A percentile compares a stretch with the other conserved stretches of the same genome.
phyloP scores from a whole-genome alignment of 2,888 invertebrate species.

The Bellardia pandia region DNA sequence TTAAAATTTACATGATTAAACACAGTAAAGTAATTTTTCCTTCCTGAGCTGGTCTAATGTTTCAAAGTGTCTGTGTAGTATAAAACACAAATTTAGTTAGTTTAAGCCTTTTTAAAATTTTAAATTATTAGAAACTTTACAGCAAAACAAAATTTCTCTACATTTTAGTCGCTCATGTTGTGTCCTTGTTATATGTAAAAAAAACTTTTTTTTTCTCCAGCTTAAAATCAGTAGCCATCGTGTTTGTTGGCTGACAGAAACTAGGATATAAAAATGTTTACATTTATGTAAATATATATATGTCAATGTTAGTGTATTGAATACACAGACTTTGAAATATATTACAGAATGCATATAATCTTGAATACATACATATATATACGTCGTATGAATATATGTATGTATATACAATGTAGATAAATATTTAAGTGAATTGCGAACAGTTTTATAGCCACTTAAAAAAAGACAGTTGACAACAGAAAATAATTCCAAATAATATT shows the following conservation, averaged over 20 bases:
- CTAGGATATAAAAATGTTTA: background rate
- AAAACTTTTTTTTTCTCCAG: background rate
- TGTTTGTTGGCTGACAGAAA: slow-evolving; percentile 25
- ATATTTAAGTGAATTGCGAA: background rate
- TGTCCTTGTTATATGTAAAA: slow-evolving; percentile 26
- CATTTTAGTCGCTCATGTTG: background rate
- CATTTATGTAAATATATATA: background rate
- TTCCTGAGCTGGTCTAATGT: too few relatives aligned
- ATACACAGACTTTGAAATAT: background rate
- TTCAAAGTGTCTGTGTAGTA: too few relatives aligned
- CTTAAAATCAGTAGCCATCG: slow-evolving; percentile 21
- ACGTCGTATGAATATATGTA: too few relatives aligned
- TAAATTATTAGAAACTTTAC: background rate
- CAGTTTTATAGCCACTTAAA: background rate
- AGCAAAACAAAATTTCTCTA: background rate
- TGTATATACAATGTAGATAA: background rate
- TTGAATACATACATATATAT: too few relatives aligned
- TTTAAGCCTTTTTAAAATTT: too few relatives aligned
- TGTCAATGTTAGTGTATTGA: background rate
- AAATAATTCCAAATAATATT: background rate
- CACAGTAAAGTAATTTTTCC: too few relatives aligned
- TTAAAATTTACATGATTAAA: background rate
- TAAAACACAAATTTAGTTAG: too few relatives aligned
- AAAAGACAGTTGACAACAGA: slow-evolving; percentile 9
- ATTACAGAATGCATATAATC: too few relatives aligned